These are phyloP conservation scores for Eutolmus rufibarbis DNA, from an alignment of 2,888 invertebrate species.

Conservation along the genomic window DNA sequence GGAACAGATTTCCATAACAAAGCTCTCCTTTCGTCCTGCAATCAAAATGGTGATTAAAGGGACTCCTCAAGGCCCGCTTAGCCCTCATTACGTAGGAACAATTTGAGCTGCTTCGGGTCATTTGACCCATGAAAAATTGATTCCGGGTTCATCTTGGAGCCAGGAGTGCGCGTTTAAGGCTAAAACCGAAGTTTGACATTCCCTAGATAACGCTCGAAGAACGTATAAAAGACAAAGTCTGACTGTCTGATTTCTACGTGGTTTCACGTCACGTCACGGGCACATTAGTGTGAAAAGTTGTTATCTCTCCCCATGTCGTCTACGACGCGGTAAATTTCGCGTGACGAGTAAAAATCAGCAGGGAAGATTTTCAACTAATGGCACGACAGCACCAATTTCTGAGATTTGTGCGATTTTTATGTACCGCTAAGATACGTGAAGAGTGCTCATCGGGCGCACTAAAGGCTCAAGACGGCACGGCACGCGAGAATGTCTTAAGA, in stretches of 20 bases:
- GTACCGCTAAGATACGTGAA: not conserved
- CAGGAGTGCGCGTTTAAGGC: not conserved
- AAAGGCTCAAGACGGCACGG: not conserved
- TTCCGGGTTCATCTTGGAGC: not conserved
- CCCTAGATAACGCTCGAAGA: not conserved
- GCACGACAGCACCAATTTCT: constrained; percentile 1
- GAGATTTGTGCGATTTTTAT: constrained; percentile 12
- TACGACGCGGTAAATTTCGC: not conserved
- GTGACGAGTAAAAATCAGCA: constrained; percentile 2
- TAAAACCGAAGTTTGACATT: not conserved
- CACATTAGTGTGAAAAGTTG: constrained; percentile 12
- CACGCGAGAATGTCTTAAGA: not conserved
- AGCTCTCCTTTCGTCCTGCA: not conserved
- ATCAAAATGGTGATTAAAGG: not conserved
- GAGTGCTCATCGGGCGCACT: not conserved
- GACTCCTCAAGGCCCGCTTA: not conserved
- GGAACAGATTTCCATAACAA: not conserved
- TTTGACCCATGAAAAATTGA: constrained; percentile 1
- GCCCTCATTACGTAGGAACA: not conserved
- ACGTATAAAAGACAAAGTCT: not conserved
- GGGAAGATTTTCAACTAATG: constrained; percentile 9
- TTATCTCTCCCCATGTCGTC: not conserved
- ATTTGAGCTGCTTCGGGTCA: not conserved
- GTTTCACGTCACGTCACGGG: not conserved
- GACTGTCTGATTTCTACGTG: not conserved